Conservation (phyloP, 2,888 invertebrate genomes). For the Amorpha juglandis region DNA sequence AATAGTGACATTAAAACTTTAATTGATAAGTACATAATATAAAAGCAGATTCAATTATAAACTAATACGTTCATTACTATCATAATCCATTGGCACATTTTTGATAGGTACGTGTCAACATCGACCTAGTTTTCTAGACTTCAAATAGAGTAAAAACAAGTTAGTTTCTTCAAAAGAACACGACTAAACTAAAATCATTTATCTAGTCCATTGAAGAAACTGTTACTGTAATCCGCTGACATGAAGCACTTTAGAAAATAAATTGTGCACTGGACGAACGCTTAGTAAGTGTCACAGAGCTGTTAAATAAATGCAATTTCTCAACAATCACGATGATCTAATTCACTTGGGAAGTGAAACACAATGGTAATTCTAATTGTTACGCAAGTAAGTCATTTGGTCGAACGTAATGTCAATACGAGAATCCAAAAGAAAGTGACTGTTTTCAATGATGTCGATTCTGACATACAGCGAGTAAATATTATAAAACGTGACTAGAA, state of each 20-base stretch:
- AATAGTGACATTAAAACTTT: no score
- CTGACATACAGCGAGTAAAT: constrained; percentile 15
- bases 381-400: constrained; percentile 59
- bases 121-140: neutral
- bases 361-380: constrained; percentile 67
- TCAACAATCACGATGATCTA: constrained; percentile 56
- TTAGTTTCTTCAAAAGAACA: neutral
- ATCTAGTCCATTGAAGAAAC: constrained; percentile 2
- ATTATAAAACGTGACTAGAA: constrained; percentile 22
- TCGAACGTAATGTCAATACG: constrained; percentile 38
- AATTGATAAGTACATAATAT: no score
- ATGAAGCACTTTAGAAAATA: neutral
- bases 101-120: neutral
- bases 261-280: constrained; percentile 30
- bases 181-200: neutral
- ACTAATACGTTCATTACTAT: no score
- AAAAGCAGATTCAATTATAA: no score
- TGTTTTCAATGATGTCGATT: constrained; percentile 23
- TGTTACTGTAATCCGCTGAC: neutral
- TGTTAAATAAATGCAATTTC: constrained; percentile 68
- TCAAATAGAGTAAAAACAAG: neutral
- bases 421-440: constrained; percentile 31
- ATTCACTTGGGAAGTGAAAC: constrained; percentile 72
- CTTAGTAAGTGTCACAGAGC: constrained; percentile 32
- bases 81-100: no score